phyloP scores from a whole-genome alignment of 2,888 invertebrate species.

The Pollenia angustigena region DNA sequence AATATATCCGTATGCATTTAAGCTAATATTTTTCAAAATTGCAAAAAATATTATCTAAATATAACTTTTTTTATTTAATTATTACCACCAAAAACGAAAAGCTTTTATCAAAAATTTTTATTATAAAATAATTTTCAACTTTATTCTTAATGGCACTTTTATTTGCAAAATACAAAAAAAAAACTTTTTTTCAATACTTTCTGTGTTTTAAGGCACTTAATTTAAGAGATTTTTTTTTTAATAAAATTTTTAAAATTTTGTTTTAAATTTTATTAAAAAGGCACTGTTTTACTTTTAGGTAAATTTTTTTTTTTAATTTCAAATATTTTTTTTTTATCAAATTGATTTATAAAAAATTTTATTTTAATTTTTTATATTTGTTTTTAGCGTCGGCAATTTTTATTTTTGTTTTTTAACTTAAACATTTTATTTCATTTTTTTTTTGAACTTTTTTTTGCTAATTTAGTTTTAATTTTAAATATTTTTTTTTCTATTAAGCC shows the following conservation, averaged over 20 bases:
- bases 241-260: constrained; percentile 9
- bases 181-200: neutral
- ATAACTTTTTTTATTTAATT: neutral
- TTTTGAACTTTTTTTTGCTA: neutral
- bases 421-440: neutral
- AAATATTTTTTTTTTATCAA: neutral
- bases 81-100: constrained; percentile 26
- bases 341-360: neutral
- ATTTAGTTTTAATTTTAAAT: neutral
- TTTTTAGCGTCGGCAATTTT: constrained; percentile 64
- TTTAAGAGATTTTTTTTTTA: neutral
- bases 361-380: neutral
- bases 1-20: constrained; percentile 85
- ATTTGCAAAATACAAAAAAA: neutral
- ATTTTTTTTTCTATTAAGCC: neutral
- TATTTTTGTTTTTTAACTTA: neutral
- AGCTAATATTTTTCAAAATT: constrained; percentile 57
- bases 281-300: neutral
- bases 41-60: constrained; percentile 25
- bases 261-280: constrained; percentile 8
- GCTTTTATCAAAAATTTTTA: constrained; percentile 10
- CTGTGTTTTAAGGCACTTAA: constrained; percentile 30
- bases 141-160: constrained; percentile 61
- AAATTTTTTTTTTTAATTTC: neutral
- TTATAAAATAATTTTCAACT: constrained; percentile 10